Evolutionary conservation across 2,113 vertebrate species (phyloP), one percentile per base, ranked within the genome.

Genomic region (Vombatus ursinus): DNA sequence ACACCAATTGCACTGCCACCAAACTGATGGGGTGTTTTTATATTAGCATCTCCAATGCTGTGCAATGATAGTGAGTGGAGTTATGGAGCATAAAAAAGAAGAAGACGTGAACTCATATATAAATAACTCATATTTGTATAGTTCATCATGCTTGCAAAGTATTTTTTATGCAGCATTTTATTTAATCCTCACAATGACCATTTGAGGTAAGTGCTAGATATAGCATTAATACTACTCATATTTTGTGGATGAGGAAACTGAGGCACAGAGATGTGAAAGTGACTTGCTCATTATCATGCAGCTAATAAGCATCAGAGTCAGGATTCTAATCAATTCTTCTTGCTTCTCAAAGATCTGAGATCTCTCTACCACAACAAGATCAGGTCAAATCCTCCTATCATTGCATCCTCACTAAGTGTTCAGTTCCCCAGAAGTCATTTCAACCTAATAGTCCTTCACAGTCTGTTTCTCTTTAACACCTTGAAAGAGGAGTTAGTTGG

Each of bases 1-100:
- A 50, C 94, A 96, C 97, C 96, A 98, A 44, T 93, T 97, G 11
- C 31, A 91, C 92, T 91, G 89, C 97, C 95, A 97, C 90, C 68
- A 31, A 52, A 53, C 93, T 98, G 96, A 98, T 96, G 97, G 95
- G 98, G 92, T 97, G 95, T 92, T 96, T 98, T 97, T 97, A 57
- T 77, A 94, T 97, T 89, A 95, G 89, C 52, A 50, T 47, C 52
- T 9, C 8, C 24, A 31, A 9, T 37, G 12, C 90, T 96, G 90
- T 93, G 96, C 96, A 96, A 95, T 96, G 97, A 95, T 94, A 49
- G 68, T 84, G 92, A 95, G 89, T 12, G 22, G 50, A 96, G 24
- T 1, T 97, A 95, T 96, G 94, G n/a, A 44, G 1, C 61, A 77
- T 19, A n/a, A 77, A 37, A 8, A 77, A 16, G 26, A 28, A 31